phyloP scores from a whole-genome alignment of 2,113 vertebrate species.

The Gopherus evgoodei region DNA sequence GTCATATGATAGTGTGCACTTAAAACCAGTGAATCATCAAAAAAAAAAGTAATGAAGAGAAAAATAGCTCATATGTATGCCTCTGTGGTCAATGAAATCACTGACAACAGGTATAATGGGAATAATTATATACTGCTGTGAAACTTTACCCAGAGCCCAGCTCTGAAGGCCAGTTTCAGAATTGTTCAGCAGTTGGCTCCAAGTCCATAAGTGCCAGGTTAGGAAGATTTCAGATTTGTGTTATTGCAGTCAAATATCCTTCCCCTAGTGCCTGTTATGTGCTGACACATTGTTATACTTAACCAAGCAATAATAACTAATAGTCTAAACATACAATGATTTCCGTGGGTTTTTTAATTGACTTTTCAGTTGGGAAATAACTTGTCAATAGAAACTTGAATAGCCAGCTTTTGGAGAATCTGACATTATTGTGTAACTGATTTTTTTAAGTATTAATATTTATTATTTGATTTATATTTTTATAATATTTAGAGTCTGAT shows the following conservation, averaged over 20 bases:
- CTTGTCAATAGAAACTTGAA: slow-evolving; percentile 59
- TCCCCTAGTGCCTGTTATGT: slow-evolving; percentile 54
- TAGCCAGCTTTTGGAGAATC: slow-evolving; percentile 41
- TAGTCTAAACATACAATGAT: slow-evolving; percentile 64
- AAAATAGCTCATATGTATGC: slow-evolving; percentile 73
- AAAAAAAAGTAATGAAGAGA: slow-evolving; percentile 74
- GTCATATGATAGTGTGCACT: slow-evolving; percentile 75
- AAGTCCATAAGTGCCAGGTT: slow-evolving; percentile 32
- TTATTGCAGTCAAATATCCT: slow-evolving; percentile 2
- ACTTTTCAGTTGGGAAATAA: slow-evolving; percentile 61
- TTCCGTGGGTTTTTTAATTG: slow-evolving; percentile 65
- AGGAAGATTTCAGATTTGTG: slow-evolving; percentile 17
- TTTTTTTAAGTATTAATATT: slow-evolving; percentile 49
- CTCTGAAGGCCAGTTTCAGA: slow-evolving; percentile 64
- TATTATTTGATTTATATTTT: slow-evolving; percentile 60
- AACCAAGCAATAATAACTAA: slow-evolving; percentile 68
- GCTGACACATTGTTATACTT: slow-evolving; percentile 74
- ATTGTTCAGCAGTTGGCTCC: slow-evolving; percentile 29
- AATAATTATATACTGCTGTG: slow-evolving; percentile 75
- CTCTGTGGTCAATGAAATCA: slow-evolving; percentile 76
- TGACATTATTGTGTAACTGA: slow-evolving; percentile 30
- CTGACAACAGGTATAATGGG: slow-evolving; percentile 77
- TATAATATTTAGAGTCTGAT: slow-evolving; percentile 18
- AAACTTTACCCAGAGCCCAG: slow-evolving; percentile 65
- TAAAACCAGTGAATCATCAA: slow-evolving; percentile 76